Evolutionary conservation across 2,888 invertebrate species (phyloP), one percentile per base, ranked within the genome.

Genomic region (Parthenolecanium corni): DNA sequence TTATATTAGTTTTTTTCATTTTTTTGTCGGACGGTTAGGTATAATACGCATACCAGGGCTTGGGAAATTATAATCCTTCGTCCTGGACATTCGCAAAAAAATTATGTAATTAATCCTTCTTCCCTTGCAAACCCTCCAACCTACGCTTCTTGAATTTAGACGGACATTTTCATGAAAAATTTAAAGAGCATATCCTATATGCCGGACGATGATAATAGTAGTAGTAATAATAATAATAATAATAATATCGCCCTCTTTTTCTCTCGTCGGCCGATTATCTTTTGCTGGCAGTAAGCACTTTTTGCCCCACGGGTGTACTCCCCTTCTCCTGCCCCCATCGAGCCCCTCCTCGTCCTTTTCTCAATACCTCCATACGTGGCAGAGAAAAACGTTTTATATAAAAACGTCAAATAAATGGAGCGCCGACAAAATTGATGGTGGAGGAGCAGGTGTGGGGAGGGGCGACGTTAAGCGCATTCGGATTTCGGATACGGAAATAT

Each of bases 141-240:
- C 23, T 4, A 3, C 6, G 23, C 49, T 9, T 49, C 49, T 49
- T 49, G 49, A 49, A 49, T 23, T 49, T 2, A 23, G 23, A 23
- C 49, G 23, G 21, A 49, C 49, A 49, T 49, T 49, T 49, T 49
- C 23, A 49, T 49, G 23, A 49, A 49, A 46, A 46, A 16, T 46
- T 49, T 23, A 49, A 11, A 23, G 23, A 23, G 49, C 18, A 18
- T 31, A 31, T 31, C 9, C 31, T 31, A 31, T 9, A 31, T 31
- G n/a, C n/a, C 31, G 5, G 31, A 31, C 23, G 23, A 49, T 49
- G 23, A 49, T 49, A 23, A 20, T 49, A 23, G 23, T n/a, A 44
- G n/a, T 14, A 44, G n/a, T 44, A 20, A 14, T 44, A 44, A 44
- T 44, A 44, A 44, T 44, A n/a, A 44, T 44, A 44, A 44, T 44